Conservation (phyloP, 2,888 invertebrate genomes). For the Lasioglossum zephyrum region DNA sequence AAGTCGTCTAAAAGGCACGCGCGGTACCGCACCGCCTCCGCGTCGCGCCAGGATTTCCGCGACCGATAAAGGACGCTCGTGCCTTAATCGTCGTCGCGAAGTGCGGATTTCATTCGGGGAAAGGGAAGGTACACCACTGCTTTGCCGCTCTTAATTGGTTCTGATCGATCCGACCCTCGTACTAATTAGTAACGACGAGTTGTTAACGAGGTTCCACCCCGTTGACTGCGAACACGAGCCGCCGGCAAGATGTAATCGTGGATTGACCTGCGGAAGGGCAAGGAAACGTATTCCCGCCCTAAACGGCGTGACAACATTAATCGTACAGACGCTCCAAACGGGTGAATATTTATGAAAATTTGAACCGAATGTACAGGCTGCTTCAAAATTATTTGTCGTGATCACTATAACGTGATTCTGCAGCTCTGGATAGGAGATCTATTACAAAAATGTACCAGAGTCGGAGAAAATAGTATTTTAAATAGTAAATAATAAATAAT, state of each 20-base stretch:
- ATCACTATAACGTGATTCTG: no score
- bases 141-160: conserved; percentile 56
- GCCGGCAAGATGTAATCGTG: background rate
- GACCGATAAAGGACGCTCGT: conserved; percentile 13
- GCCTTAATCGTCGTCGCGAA: conserved; percentile 50
- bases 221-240: conserved; percentile 9
- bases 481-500: no score
- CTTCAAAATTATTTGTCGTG: no score
- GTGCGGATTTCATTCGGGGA: conserved; percentile 55
- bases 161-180: conserved; percentile 61
- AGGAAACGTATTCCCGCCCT: conserved; percentile 1
- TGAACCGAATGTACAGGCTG: no score
- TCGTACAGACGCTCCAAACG: background rate
- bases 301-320: background rate
- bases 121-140: conserved; percentile 36
- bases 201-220: conserved; percentile 51
- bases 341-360: background rate
- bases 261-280: background rate
- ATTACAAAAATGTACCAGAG: no score
- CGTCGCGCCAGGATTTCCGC: background rate
- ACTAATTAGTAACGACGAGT: conserved; percentile 65
- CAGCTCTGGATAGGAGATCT: no score
- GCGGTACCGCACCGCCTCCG: background rate
- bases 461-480: no score
- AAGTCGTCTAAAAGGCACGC: background rate